Conservation (phyloP, 2,113 vertebrate genomes). For the Thalassoma bifasciatum region DNA sequence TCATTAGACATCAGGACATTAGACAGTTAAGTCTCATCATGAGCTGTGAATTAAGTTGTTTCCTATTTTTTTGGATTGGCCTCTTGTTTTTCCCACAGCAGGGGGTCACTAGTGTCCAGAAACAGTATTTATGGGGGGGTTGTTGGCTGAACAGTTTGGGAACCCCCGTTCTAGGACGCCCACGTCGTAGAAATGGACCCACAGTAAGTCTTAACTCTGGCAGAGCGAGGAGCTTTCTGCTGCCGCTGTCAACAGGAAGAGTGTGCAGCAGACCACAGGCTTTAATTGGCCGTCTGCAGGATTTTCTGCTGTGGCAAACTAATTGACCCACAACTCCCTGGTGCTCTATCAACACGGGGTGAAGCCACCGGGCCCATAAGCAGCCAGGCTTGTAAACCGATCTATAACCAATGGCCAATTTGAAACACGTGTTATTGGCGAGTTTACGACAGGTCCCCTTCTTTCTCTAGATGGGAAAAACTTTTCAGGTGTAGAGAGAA, state of each 20-base stretch:
- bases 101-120: too few relatives aligned
- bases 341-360: conserved; percentile 83
- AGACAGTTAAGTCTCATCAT: too few relatives aligned
- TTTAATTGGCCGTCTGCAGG: conserved; percentile 76
- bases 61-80: too few relatives aligned
- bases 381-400: conserved; percentile 82
- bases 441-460: conserved; percentile 74
- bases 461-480: conserved; percentile 43
- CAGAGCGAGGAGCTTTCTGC: conserved; percentile 26
- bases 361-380: conserved; percentile 80
- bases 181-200: conserved; percentile 39
- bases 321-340: conserved; percentile 84
- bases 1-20: too few relatives aligned
- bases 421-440: conserved; percentile 84
- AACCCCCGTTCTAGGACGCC: not conserved
- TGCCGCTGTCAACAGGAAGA: conserved; percentile 65
- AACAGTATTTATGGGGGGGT: too few relatives aligned
- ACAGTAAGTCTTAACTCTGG: conserved; percentile 49
- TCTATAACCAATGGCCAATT: conserved; percentile 86
- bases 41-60: too few relatives aligned
- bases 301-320: conserved; percentile 80
- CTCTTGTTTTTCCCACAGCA: too few relatives aligned
- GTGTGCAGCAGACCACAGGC: conserved; percentile 41
- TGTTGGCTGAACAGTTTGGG: too few relatives aligned
- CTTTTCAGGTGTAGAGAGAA: conserved; percentile 16